Percentiles rank a stretch among this genome's conserved stretches.
Evolutionary conservation across 2,113 vertebrate genomes (phyloP).

Genomic region (Larimichthys crocea): DNA sequence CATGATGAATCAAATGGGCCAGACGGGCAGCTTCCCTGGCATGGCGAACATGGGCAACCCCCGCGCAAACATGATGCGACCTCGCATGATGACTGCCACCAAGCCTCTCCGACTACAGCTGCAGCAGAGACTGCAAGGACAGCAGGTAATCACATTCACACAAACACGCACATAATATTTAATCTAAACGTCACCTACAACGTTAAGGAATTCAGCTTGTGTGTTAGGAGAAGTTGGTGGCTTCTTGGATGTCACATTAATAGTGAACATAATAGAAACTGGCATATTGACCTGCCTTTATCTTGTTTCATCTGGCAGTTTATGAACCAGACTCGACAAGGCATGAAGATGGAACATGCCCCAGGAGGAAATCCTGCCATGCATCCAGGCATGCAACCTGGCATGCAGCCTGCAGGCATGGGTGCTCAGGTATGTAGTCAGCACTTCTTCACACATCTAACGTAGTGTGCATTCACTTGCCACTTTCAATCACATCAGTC

Average conservation of each 20-base stretch:
- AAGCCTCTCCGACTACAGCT: slow-evolving; percentile 96
- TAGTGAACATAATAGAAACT: not conserved
- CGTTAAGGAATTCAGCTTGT: not conserved
- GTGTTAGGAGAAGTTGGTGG: not conserved
- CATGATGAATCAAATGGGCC: slow-evolving; percentile 83
- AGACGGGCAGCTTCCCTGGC: slow-evolving; percentile 80
- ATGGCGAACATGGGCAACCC: slow-evolving; percentile 86
- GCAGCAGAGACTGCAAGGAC: slow-evolving; percentile 96
- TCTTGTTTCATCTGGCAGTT: slow-evolving; percentile 83
- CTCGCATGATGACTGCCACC: slow-evolving; percentile 89
- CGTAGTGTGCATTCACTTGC: not conserved
- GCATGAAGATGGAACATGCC: slow-evolving; percentile 90
- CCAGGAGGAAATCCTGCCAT: slow-evolving; percentile 84
- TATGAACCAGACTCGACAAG: slow-evolving; percentile 94
- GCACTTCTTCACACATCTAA: not conserved
- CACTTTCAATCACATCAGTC: not conserved
- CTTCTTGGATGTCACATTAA: not conserved
- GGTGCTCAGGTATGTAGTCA: slow-evolving; percentile 82
- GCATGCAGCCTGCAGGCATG: slow-evolving; percentile 74
- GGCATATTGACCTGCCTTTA: not conserved
- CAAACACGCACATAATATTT: not conserved
- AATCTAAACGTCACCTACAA: not conserved
- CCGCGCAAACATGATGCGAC: slow-evolving; percentile 87
- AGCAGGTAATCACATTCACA: slow-evolving; percentile 88
- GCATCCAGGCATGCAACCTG: slow-evolving; percentile 89